Evolutionary conservation across 2,113 vertebrate species (phyloP).

Genomic region (Poecilia latipinna): DNA sequence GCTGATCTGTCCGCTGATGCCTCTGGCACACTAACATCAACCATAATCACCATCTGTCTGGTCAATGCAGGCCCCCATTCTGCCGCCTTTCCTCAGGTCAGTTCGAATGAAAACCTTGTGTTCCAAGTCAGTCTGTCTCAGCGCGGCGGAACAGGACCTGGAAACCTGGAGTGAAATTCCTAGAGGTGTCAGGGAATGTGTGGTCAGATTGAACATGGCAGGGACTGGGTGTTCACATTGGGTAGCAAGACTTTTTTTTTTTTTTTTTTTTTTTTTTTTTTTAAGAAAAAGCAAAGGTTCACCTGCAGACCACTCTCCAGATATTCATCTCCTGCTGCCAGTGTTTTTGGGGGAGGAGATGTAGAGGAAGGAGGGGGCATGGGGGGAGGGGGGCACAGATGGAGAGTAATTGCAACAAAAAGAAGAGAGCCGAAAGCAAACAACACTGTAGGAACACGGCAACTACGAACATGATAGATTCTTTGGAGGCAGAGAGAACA

Average conservation of each 20-base stretch:
- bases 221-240: constrained; percentile 47
- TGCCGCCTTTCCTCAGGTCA: constrained; percentile 55
- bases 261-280: not conserved
- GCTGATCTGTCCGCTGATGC: constrained; percentile 41
- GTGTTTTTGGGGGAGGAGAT: not conserved
- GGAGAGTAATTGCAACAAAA: constrained; percentile 28
- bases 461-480: constrained; percentile 53
- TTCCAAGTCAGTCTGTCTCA: constrained; percentile 59
- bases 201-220: constrained; percentile 54
- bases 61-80: constrained; percentile 38
- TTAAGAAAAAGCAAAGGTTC: constrained; percentile 1
- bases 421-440: constrained; percentile 18
- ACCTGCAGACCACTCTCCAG: constrained; percentile 23
- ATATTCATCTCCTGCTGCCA: constrained; percentile 19
- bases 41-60: constrained; percentile 60
- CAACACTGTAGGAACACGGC: constrained; percentile 21
- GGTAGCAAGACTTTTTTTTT: constrained; percentile 15
- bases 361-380: too few relatives aligned
- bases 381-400: not conserved
- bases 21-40: constrained; percentile 54
- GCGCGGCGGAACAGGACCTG: constrained; percentile 4
- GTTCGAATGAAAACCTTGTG: constrained; percentile 62
- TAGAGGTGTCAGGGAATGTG: constrained; percentile 46
- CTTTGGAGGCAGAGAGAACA: constrained; percentile 34
- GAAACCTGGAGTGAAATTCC: constrained; percentile 48